Evolutionary conservation across 2,888 invertebrate species (phyloP).

Genomic region (Drosophila mimica): DNA sequence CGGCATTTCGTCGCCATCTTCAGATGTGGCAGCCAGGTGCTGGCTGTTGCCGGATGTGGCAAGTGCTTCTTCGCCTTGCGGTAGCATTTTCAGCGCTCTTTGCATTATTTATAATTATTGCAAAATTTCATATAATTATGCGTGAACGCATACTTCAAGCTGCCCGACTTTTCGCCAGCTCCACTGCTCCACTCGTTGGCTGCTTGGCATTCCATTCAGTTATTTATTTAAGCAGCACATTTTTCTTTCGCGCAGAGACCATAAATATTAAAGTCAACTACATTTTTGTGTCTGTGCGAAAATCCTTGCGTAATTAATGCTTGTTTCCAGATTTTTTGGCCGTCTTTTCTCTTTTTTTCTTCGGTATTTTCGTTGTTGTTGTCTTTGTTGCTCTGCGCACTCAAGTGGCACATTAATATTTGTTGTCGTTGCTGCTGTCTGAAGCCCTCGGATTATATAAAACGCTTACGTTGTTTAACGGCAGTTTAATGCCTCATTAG

Average conservation of each 20-base stretch:
- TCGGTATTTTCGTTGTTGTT: background rate
- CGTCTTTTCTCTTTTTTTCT: background rate
- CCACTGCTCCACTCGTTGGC: conserved; percentile 20
- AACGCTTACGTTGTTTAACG: conserved; percentile 61
- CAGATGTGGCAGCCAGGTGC: conserved; percentile 30
- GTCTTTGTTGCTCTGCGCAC: conserved; percentile 44
- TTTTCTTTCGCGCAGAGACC: conserved; percentile 46
- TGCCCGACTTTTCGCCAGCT: background rate
- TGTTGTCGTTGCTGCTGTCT: conserved; percentile 39
- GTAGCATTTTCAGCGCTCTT: conserved; percentile 49
- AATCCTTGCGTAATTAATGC: conserved; percentile 73
- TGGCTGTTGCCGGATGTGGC: conserved; percentile 65
- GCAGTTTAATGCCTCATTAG: conserved; percentile 66
- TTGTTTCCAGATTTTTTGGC: conserved; percentile 59
- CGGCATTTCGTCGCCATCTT: conserved; percentile 10
- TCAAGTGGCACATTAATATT: conserved; percentile 63
- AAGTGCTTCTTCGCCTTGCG: conserved; percentile 41
- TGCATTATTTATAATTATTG: conserved; percentile 78
- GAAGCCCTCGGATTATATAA: conserved; percentile 54
- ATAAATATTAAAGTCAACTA: conserved; percentile 76
- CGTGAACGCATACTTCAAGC: conserved; percentile 60
- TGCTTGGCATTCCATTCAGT: conserved; percentile 45
- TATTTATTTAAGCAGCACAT: conserved; percentile 68
- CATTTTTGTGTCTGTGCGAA: conserved; percentile 54
- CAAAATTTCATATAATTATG: conserved; percentile 79